phyloP scores from a whole-genome alignment of 2,797 vertebrate species.

The Danio tinwini region DNA sequence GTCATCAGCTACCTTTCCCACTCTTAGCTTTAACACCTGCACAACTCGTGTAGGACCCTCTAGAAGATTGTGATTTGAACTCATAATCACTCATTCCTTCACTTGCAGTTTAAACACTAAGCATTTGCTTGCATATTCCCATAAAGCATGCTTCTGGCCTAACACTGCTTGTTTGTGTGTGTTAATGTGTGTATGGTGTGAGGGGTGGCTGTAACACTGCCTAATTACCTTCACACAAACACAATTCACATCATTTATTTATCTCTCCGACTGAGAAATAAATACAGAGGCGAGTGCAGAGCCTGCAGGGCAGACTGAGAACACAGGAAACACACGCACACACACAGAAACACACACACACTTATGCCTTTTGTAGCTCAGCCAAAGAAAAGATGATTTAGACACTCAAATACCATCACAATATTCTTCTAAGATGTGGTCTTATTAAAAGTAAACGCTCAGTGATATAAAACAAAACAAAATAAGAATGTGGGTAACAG shows the following conservation, averaged over 20 bases:
- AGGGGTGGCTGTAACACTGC: slow-evolving; percentile 29
- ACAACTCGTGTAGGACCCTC: background rate
- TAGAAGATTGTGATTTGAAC: background rate
- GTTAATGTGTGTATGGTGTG: slow-evolving; percentile 16
- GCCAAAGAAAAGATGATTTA: slow-evolving; percentile 24
- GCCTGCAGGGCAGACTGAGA: slow-evolving; percentile 64
- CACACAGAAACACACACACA: slow-evolving; percentile 12
- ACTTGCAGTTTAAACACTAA: background rate
- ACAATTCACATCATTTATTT: slow-evolving; percentile 74
- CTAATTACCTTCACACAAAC: slow-evolving; percentile 78
- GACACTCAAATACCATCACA: slow-evolving; percentile 17
- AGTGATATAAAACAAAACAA: background rate
- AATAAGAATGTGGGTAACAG: background rate
- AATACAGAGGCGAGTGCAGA: slow-evolving; percentile 61
- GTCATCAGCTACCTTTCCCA: background rate
- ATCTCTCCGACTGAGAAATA: slow-evolving; percentile 70
- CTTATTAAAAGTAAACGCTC: background rate
- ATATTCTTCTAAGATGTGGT: background rate
- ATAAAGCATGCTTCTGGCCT: background rate
- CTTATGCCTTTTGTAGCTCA: slow-evolving; percentile 10
- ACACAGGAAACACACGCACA: slow-evolving; percentile 34
- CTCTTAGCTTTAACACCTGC: background rate
- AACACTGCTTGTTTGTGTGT: slow-evolving; percentile 24
- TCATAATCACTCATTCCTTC: background rate
- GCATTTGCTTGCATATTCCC: background rate